phyloP scores from a whole-genome alignment of 2,113 vertebrate genomes.

The Petrocephalus microphthalmus region DNA sequence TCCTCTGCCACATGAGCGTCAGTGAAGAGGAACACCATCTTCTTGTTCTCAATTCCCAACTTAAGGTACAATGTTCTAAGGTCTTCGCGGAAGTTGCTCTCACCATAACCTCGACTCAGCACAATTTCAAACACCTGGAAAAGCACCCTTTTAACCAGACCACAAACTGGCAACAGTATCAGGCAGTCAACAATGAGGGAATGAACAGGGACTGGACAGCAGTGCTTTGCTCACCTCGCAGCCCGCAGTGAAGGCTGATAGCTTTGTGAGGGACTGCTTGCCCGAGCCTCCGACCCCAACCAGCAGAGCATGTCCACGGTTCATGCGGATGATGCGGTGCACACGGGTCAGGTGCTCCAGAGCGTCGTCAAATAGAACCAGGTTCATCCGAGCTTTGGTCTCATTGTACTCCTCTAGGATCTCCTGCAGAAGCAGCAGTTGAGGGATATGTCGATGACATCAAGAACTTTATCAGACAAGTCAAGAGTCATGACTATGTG shows the following conservation, averaged over 20 bases:
- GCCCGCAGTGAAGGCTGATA: constrained; percentile 80
- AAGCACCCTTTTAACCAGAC: background rate
- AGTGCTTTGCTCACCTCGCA: constrained; percentile 67
- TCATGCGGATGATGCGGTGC: constrained; percentile 82
- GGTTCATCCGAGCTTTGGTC: constrained; percentile 70
- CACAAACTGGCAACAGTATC: background rate
- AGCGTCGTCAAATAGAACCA: constrained; percentile 91
- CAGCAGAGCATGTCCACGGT: constrained; percentile 80
- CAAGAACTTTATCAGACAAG: background rate
- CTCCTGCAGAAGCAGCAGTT: constrained; percentile 59
- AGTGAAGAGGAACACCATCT: constrained; percentile 82
- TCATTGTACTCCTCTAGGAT: constrained; percentile 94
- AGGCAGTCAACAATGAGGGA: background rate
- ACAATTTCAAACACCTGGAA: constrained; percentile 85
- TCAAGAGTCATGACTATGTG: background rate
- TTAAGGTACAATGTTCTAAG: constrained; percentile 79
- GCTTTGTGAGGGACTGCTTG: constrained; percentile 81
- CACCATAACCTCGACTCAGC: constrained; percentile 79
- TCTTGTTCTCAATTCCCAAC: constrained; percentile 81
- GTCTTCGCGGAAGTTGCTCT: constrained; percentile 80
- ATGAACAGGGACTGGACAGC: background rate
- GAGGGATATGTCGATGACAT: background rate
- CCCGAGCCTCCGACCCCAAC: constrained; percentile 87
- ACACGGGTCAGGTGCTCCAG: constrained; percentile 83
- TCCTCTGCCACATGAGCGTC: constrained; percentile 87